A percentile compares a stretch with the other conserved stretches of the same genome.
These are phyloP conservation scores for Phaedon cochleariae DNA, from an alignment of 2,888 invertebrate species.

Conservation along the genomic window DNA sequence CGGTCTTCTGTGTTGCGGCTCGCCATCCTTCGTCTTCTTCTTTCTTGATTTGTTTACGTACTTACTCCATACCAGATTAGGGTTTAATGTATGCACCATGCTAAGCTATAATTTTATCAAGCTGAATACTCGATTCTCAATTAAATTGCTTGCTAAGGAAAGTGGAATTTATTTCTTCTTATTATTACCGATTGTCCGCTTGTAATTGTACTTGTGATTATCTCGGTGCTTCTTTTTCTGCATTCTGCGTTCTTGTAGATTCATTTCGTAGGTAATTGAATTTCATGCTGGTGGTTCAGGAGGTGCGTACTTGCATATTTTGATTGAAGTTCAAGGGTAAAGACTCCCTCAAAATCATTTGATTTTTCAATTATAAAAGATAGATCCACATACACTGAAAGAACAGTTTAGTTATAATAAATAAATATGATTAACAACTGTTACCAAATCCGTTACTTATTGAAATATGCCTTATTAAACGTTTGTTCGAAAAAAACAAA, in stretches of 20 bases:
- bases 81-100: constrained; percentile 56
- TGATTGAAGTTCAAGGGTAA: not conserved
- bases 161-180: constrained; percentile 52
- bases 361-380: too few relatives aligned
- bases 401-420: too few relatives aligned
- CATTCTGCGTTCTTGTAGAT: constrained; percentile 33
- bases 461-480: too few relatives aligned
- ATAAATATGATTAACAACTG: too few relatives aligned
- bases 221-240: constrained; percentile 36
- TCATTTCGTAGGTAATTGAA: too few relatives aligned
- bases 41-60: constrained; percentile 60
- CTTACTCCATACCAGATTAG: constrained; percentile 59
- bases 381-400: too few relatives aligned
- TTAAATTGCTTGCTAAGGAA: constrained; percentile 56
- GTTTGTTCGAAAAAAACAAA: too few relatives aligned
- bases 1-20: constrained; percentile 55
- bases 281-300: not conserved
- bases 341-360: too few relatives aligned
- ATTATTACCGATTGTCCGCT: constrained; percentile 49
- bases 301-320: not conserved
- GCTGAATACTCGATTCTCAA: constrained; percentile 56
- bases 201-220: constrained; percentile 54
- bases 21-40: constrained; percentile 23
- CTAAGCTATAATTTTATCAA: constrained; percentile 57
- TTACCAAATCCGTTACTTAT: too few relatives aligned